These are phyloP conservation scores for Epinephelus cyanopodus DNA, from an alignment of 2,113 vertebrate species.

Conservation along the genomic window DNA sequence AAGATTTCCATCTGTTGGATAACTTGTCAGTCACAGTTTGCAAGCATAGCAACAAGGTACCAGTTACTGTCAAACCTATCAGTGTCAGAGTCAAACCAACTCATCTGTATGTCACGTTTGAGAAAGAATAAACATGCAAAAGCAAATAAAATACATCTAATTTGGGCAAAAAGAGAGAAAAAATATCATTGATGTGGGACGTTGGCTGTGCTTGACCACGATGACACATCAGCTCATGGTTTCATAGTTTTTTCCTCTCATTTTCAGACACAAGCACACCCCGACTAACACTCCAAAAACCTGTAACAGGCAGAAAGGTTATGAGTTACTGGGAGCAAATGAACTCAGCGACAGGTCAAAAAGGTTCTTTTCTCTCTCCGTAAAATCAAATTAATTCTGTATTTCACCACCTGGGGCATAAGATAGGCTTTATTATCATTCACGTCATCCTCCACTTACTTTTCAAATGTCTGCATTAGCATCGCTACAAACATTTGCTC, in stretches of 20 bases:
- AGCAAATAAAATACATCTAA: neutral
- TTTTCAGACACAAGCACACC: slow-evolving; percentile 18
- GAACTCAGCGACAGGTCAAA: slow-evolving; percentile 11
- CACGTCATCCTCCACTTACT: slow-evolving; percentile 17
- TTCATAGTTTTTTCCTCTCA: slow-evolving; percentile 43
- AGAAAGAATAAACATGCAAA: neutral
- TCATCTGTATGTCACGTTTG: neutral
- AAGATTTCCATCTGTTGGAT: neutral
- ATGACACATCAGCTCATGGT: slow-evolving; percentile 22
- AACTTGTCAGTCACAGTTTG: neutral
- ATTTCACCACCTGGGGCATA: slow-evolving; percentile 23
- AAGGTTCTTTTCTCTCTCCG: slow-evolving; percentile 4
- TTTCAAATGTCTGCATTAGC: slow-evolving; percentile 48
- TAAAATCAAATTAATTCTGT: slow-evolving; percentile 54
- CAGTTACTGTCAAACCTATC: neutral
- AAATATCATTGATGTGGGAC: neutral
- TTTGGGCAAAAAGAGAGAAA: neutral
- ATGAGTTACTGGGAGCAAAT: slow-evolving; percentile 46
- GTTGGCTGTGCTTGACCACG: neutral
- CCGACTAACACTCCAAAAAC: slow-evolving; percentile 42
- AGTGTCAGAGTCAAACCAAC: neutral
- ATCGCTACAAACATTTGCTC: neutral
- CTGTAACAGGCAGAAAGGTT: slow-evolving; percentile 50
- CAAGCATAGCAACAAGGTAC: neutral
- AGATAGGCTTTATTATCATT: slow-evolving; percentile 53